Percentiles rank a stretch among this genome's conserved stretches.
These are phyloP conservation scores for Sesia apiformis DNA, from an alignment of 2,888 invertebrate species.

Conservation along the genomic window DNA sequence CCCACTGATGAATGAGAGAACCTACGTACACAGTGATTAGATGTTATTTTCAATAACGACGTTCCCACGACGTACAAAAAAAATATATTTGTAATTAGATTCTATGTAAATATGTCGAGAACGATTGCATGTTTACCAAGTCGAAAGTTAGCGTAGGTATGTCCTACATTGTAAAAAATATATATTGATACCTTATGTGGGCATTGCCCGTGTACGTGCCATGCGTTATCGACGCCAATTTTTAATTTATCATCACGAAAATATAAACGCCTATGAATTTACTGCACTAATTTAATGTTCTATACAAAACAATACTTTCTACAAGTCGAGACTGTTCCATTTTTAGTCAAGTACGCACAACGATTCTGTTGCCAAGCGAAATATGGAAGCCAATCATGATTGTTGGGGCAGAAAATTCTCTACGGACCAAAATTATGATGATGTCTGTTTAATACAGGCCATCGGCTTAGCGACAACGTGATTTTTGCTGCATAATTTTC, in stretches of 20 bases:
- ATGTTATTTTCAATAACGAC: not conserved
- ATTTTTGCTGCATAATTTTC: conserved; percentile 73
- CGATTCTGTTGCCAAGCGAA: conserved; percentile 49
- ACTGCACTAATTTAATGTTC: conserved; percentile 17
- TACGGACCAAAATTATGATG: not conserved
- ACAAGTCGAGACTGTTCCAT: conserved; percentile 57
- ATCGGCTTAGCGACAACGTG: conserved; percentile 42
- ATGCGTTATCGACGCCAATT: not conserved
- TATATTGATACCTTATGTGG: not conserved
- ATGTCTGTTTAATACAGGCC: conserved; percentile 20
- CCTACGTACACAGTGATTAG: conserved; percentile 2
- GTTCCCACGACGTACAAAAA: not conserved
- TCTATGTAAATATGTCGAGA: not conserved
- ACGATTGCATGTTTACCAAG: not conserved
- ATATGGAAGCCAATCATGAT: conserved; percentile 16
- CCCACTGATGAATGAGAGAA: conserved; percentile 6
- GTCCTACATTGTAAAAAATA: not conserved
- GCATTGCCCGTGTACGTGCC: not conserved
- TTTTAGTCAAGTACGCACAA: conserved; percentile 49
- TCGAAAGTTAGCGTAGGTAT: not conserved
- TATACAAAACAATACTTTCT: conserved; percentile 54
- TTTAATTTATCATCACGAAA: not conserved
- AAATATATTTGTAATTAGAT: not conserved
- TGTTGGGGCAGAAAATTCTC: not conserved
- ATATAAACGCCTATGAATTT: not conserved